Evolutionary conservation across 2,797 vertebrate species (phyloP), one percentile per base, ranked within the genome.

Genomic region (Cryptoprocta ferox): DNA sequence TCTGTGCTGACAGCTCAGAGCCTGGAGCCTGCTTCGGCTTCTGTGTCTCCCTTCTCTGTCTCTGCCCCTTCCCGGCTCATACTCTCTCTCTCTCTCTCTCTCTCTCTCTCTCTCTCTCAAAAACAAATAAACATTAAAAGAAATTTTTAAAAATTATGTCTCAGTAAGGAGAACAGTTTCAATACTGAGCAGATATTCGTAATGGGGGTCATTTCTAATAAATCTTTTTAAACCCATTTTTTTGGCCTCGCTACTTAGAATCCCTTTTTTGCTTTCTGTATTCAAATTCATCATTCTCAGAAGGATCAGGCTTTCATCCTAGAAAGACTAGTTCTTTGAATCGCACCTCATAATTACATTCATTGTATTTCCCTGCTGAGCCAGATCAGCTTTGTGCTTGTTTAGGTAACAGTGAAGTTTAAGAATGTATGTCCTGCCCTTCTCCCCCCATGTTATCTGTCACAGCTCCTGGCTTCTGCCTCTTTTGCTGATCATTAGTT

Each of bases 401-500:
- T 92, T 94, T 96, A 59, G 24, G 56, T 30, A 80, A 78, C 96
- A 91, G 42, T 35, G 6, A 82, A 37, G 35, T 83, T 94, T 80
- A 93, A 78, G 89, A 84, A 97, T 21, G 1, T 63, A 71, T 37
- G 50, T 59, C 70, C 30, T 78, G 50, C 26, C 59, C 82, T 95
- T 87, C 76, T 91, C 89, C 94, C 42, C 79, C 18, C 59, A 18
- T 12, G 59, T 30, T 79, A 94, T 93, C 86, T 92, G 73, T 92
- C 87, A 89, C 37, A 92, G 88, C 80, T 79, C 59, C 87, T 65
- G 42, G 56, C 78, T 95, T 87, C 89, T 82, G 35, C 79, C 56
- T 93, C 82, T 97, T 32, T 87, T 78, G 39, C 76, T 94, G 85
- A 92, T 97, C 82, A 87, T 97, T 96, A 82, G 50, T 90, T 85